Percentiles rank a stretch among this genome's conserved stretches.
phyloP scores from a whole-genome alignment of 2,113 vertebrate genomes.

The Paratilapia polleni region DNA sequence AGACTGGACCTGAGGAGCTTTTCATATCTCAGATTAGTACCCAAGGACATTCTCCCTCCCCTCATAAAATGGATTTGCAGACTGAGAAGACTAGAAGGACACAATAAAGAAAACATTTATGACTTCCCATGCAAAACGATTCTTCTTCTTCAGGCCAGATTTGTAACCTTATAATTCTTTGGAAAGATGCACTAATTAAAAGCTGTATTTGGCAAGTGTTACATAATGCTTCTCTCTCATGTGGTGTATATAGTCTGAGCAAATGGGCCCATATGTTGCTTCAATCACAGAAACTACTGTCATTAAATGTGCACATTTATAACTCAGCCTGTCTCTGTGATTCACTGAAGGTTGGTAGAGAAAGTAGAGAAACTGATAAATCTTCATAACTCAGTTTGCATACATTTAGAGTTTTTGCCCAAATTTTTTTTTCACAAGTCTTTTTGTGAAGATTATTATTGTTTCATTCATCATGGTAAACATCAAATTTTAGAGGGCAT shows the following conservation, averaged over 20 bases:
- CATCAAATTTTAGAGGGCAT: neutral
- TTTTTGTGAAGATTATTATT: neutral
- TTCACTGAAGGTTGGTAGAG: constrained; percentile 25
- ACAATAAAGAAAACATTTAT: constrained; percentile 35
- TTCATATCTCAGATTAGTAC: constrained; percentile 64
- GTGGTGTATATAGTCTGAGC: constrained; percentile 38
- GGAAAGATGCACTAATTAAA: constrained; percentile 61
- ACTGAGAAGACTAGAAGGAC: constrained; percentile 52
- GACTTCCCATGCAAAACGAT: constrained; percentile 56
- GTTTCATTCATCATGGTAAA: neutral
- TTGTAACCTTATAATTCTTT: constrained; percentile 47
- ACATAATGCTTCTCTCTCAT: constrained; percentile 38
- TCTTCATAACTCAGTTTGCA: constrained; percentile 16
- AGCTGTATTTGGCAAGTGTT: constrained; percentile 45
- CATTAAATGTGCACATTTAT: constrained; percentile 70
- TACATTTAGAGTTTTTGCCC: neutral
- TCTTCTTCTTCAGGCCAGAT: constrained; percentile 18
- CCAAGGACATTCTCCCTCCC: constrained; percentile 60
- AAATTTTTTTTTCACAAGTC: neutral
- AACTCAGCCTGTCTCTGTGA: constrained; percentile 53
- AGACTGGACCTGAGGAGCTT: constrained; percentile 72
- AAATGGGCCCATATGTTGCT: constrained; percentile 42
- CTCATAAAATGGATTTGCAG: constrained; percentile 57
- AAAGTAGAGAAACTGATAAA: neutral
- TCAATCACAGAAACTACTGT: constrained; percentile 45